A percentile compares a stretch with the other conserved stretches of the same genome.
Conservation (phyloP, 1,140 invertebrate genomes). For the Armadillidium nasatum region DNA sequence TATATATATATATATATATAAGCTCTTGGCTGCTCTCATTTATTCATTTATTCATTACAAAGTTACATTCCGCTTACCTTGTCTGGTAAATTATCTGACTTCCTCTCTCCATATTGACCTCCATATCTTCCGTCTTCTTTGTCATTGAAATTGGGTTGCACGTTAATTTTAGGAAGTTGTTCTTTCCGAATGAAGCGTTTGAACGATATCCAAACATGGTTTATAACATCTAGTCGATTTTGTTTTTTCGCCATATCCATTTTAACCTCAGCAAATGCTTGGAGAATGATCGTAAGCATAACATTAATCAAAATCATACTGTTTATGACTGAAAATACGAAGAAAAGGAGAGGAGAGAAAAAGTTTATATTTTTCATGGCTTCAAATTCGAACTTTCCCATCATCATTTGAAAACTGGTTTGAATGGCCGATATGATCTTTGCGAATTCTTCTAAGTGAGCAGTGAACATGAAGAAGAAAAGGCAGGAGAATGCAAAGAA, state of each 20-base stretch:
- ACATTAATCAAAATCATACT: constrained; percentile 57
- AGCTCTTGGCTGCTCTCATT: background rate
- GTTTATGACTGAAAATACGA: constrained; percentile 54
- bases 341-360: constrained; percentile 53
- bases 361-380: constrained; percentile 50
- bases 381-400: constrained; percentile 48
- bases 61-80: constrained; percentile 18
- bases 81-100: constrained; percentile 24
- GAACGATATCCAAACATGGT: constrained; percentile 17
- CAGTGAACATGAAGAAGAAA: constrained; percentile 30
- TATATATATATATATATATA: no score
- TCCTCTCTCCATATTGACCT: background rate
- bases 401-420: constrained; percentile 26
- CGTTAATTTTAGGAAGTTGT: background rate
- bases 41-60: background rate
- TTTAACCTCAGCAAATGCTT: constrained; percentile 51
- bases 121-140: constrained; percentile 10
- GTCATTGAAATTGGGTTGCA: constrained; percentile 21
- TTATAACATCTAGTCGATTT: constrained; percentile 21
- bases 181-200: constrained; percentile 3
- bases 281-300: constrained; percentile 57
- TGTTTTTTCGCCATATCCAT: constrained; percentile 18
- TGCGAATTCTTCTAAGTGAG: constrained; percentile 18
- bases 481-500: constrained; percentile 27
- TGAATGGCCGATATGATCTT: constrained; percentile 21